phyloP scores from a whole-genome alignment of 2,888 invertebrate genomes.

The Spodoptera littoralis region DNA sequence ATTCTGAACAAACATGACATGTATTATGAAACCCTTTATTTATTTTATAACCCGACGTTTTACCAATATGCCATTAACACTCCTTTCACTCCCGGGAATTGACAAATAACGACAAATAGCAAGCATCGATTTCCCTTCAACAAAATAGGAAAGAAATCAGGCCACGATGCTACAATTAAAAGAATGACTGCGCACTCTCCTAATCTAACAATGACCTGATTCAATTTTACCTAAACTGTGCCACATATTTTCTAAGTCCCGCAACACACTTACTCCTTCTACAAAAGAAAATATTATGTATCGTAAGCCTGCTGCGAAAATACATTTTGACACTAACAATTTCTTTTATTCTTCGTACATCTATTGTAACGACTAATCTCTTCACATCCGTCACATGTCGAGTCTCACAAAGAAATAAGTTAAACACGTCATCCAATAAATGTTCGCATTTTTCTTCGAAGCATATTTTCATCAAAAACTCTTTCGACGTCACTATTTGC shows the following conservation, averaged over 20 bases:
- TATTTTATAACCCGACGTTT: conserved; percentile 23
- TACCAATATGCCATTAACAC: neutral
- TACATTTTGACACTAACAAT: conserved; percentile 17
- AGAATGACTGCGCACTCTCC: conserved; percentile 26
- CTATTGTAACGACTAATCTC: conserved; percentile 32
- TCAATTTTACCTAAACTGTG: conserved; percentile 13
- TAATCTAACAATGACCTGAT: conserved; percentile 14
- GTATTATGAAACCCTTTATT: conserved; percentile 20
- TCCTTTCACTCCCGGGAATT: neutral
- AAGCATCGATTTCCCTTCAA: too few relatives aligned
- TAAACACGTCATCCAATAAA: conserved; percentile 26
- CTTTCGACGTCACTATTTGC: conserved; percentile 24
- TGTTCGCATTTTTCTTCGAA: conserved; percentile 26
- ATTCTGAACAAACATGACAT: conserved; percentile 41
- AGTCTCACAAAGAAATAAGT: conserved; percentile 20
- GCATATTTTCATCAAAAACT: conserved; percentile 30
- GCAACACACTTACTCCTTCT: conserved; percentile 19
- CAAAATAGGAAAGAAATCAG: conserved; percentile 1
- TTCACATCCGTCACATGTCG: conserved; percentile 23
- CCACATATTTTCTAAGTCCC: conserved; percentile 10
- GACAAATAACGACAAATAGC: neutral
- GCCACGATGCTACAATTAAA: conserved; percentile 17
- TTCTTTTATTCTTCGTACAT: conserved; percentile 38
- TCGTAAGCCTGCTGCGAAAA: conserved; percentile 21
- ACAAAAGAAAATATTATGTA: conserved; percentile 29